phyloP scores from a whole-genome alignment of 1,140 invertebrate species.

The Laupala kohalensis region DNA sequence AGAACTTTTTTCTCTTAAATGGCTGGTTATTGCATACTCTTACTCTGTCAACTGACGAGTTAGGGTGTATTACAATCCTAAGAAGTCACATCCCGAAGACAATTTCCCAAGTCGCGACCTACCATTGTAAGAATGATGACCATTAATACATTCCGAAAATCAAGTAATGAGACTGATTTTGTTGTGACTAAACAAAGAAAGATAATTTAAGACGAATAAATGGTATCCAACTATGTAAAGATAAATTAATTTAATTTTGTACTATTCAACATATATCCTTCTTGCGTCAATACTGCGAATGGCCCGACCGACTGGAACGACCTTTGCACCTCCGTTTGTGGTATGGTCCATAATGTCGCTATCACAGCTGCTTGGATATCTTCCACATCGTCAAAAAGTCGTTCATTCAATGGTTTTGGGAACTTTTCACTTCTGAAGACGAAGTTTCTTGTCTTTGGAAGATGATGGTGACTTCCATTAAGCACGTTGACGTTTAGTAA shows the following conservation, averaged over 20 bases:
- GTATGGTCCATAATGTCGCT: not conserved
- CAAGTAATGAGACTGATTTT: not conserved
- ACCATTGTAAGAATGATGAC: no score
- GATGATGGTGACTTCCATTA: no score
- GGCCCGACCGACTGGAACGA: not conserved
- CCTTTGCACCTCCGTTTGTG: not conserved
- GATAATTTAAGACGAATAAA: not conserved
- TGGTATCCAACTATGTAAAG: no score
- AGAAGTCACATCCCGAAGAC: no score
- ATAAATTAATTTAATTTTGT: not conserved
- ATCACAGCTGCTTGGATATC: constrained; percentile 3
- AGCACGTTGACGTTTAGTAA: no score
- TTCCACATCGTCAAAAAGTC: constrained; percentile 1
- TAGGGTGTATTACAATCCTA: no score
- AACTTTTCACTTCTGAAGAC: no score
- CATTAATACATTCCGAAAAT: not conserved
- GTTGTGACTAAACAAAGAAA: not conserved
- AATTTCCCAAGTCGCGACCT: no score
- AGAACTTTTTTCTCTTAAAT: no score
- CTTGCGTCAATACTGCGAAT: not conserved
- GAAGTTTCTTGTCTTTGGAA: no score
- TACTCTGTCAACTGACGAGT: no score
- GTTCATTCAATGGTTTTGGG: not conserved
- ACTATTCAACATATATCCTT: constrained; percentile 4
- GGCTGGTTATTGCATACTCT: no score